Evolutionary conservation across 1,140 invertebrate genomes (phyloP).

Genomic region (Drosophila nannoptera): DNA sequence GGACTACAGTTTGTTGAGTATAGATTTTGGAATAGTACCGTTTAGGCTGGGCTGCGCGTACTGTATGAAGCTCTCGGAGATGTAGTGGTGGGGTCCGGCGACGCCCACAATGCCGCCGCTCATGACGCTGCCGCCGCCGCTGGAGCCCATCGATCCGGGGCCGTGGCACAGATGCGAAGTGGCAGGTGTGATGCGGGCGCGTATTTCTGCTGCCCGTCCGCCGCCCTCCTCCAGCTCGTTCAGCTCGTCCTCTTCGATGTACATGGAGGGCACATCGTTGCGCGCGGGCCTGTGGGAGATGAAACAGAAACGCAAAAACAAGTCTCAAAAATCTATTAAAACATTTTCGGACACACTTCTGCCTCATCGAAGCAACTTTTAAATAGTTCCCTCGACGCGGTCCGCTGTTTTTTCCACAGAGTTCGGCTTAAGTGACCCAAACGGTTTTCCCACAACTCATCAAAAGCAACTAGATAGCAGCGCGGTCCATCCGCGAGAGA

Average conservation of each 20-base stretch:
- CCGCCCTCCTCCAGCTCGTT: conserved; percentile 74
- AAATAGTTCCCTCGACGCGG: conserved; percentile 62
- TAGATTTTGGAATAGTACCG: conserved; percentile 79
- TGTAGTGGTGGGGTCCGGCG: conserved; percentile 76
- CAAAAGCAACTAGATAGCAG: conserved; percentile 9
- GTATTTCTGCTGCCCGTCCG: conserved; percentile 63
- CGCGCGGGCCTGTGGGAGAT: conserved; percentile 64
- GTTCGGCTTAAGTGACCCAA: conserved; percentile 31
- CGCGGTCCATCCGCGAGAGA: conserved; percentile 8
- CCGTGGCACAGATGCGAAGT: conserved; percentile 58
- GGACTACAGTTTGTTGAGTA: conserved; percentile 73
- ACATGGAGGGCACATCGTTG: conserved; percentile 79
- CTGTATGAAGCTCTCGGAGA: conserved; percentile 79
- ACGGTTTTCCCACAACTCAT: conserved; percentile 18
- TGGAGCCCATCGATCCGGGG: neutral
- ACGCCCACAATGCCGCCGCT: conserved; percentile 59
- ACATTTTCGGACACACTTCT: conserved; percentile 40
- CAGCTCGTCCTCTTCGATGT: conserved; percentile 78
- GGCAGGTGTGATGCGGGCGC: conserved; percentile 60
- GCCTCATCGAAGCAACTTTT: conserved; percentile 31
- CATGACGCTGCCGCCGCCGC: conserved; percentile 11
- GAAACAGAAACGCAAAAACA: conserved; percentile 35
- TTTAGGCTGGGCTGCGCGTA: conserved; percentile 79
- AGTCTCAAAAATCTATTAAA: conserved; percentile 59
- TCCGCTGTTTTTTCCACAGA: conserved; percentile 24